phyloP scores from a whole-genome alignment of 2,797 vertebrate genomes.

The Bryconaethiops microstoma region DNA sequence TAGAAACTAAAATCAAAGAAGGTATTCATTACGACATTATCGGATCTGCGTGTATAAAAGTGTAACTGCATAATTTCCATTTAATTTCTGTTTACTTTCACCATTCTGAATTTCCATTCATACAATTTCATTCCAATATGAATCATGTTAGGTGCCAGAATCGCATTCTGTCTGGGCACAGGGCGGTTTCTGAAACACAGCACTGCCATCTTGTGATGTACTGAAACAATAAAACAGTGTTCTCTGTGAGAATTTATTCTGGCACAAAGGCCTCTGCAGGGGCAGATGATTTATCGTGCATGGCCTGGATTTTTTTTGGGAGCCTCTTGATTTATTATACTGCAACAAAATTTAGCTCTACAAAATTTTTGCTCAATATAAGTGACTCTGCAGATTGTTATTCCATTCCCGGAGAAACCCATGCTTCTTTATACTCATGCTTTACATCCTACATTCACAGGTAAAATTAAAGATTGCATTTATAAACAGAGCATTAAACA shows the following conservation, averaged over 20 bases:
- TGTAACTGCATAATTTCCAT: no score
- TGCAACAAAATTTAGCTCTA: not conserved
- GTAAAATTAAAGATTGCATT: not conserved
- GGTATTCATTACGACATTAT: not conserved
- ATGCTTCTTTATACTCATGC: not conserved
- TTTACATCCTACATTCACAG: not conserved
- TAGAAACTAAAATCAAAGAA: no score
- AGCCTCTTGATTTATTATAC: not conserved
- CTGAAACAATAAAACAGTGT: constrained; percentile 3
- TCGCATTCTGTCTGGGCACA: not conserved
- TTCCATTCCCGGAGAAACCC: not conserved
- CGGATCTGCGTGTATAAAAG: no score
- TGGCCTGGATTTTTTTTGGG: not conserved
- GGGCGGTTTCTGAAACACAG: not conserved
- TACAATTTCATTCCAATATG: not conserved
- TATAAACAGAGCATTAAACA: not conserved
- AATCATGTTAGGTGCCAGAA: not conserved
- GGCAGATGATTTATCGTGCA: not conserved
- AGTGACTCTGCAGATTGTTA: not conserved
- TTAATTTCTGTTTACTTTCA: not conserved
- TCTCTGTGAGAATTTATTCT: not conserved
- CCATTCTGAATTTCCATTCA: not conserved
- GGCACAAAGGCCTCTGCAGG: not conserved
- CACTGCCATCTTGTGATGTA: constrained; percentile 23
- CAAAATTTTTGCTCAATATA: not conserved